Evolutionary conservation across 92 coral and sea anemone genomes (phyloP), one percentile per base, ranked within the genome.

Genomic region (Meandrina meandrites): DNA sequence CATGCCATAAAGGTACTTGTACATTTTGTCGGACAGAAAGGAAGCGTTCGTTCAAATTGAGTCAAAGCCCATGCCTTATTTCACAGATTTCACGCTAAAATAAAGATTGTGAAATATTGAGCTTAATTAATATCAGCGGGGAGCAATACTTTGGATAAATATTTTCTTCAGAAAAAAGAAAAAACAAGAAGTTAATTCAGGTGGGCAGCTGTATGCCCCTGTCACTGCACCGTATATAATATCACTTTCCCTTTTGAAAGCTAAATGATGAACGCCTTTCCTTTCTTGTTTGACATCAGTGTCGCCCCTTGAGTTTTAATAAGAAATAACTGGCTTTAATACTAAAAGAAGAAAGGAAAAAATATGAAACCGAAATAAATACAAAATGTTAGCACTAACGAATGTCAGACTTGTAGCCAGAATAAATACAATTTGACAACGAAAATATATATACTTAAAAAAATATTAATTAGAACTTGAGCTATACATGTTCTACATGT

Each of bases 141-240:
- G 60, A 17, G 75, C 50, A 81, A 45, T 71, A 32, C 28, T 28
- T 18, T 70, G 32, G 75, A 36, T 77, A 21, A 50, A 79, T 13
- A 27, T 14, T 24, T 32, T 58, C 27, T 8, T 30, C 36, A 31
- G 2, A 45, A 72, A 71, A 35, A 24, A 31, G 2, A 45, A 72
- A 71, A 35, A 24, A 48, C 22, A 18, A 48, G 51, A 18, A 36
- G 79, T 83, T 11, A 83, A 32, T 70, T 47, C 66, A 70, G 86
- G 68, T 83, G 79, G 4, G 18, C 86, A 82, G 77, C 86, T 64
- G 75, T 15, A 16, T 11, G 14, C 24, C 9, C 16, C 19, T 32
- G 13, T 2, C 36, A 57, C 16, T 1, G 45, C 45, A 6, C 2
- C 6, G 45, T 40, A 40, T 40, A 48, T 48, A 9, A 48, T 48